Evolutionary conservation across 2,888 invertebrate species (phyloP), one percentile per base, ranked within the genome.

Genomic region (Leptogaster cylindrica): DNA sequence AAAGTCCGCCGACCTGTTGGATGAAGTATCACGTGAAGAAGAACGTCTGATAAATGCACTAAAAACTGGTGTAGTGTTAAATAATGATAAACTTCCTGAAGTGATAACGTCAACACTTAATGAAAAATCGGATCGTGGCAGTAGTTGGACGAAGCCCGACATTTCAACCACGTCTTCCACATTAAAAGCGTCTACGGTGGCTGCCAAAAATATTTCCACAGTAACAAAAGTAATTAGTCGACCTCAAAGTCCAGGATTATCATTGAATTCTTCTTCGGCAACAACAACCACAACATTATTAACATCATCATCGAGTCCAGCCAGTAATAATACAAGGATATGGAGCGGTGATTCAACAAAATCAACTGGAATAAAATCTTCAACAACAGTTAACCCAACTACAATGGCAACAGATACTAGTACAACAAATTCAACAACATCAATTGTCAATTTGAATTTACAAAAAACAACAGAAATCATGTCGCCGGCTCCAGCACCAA

Each of bases 11-110:
- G 73, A 75, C 69, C 82, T 87, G 79, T 81, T 87, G 66, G 85
- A 88, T 71, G 89, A 90, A 79, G 90, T 92, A 4, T 91, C 90
- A n/a, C 84, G 89, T 25, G 92, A 92, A 76, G 92, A 92, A 77
- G 91, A 91, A 78, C 83, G 90, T 61, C 83, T 92, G 70, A 87
- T 92, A 73, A 88, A 91, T 74, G 92, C 92, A 7, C 80, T 92
- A 69, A 89, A 91, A 75, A 90, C 90, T 23, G 91, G 91, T 10
- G 84, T 84, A 25, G 81, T 88, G 3, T 83, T 88, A 46, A 83
- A 81, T 70, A 84, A 84, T 66, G 72, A 70, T 67, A 61, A 63
- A 31, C 70, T 72, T 44, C 73, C 73, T 52, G 73, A 73, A 71
- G 73, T 73, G 46, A 72, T 73, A 36, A 71, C 68, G 46, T 72